Conservation (phyloP, 2,888 invertebrate species). For the Leucania comma region DNA sequence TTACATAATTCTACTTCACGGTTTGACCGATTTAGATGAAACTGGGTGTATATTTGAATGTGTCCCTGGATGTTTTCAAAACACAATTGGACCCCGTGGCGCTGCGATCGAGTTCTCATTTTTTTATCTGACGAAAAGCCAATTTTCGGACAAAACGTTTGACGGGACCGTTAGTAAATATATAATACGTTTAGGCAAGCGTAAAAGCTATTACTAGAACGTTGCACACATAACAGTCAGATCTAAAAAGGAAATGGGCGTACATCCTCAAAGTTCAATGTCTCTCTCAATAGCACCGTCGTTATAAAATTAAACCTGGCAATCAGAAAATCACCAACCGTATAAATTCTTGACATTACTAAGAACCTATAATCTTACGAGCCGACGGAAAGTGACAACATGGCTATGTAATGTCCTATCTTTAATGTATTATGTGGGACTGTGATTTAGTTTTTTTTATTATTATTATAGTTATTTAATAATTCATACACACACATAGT, state of each 20-base stretch:
- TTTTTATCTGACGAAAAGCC: too few species aligned
- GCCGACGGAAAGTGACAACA: slow-evolving; percentile 31
- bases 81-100: too few species aligned
- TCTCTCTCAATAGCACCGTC: slow-evolving; percentile 8
- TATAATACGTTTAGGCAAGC: background rate
- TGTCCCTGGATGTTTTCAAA: too few species aligned
- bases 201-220: background rate
- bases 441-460: background rate
- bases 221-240: background rate
- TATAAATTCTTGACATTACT: slow-evolving; percentile 33
- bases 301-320: slow-evolving; percentile 31
- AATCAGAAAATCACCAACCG: slow-evolving; percentile 49
- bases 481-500: too few species aligned
- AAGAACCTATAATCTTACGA: slow-evolving; percentile 36
- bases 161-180: too few species aligned
- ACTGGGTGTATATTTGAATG: too few species aligned
- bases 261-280: slow-evolving; percentile 27
- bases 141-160: too few species aligned
- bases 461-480: too few species aligned
- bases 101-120: too few species aligned
- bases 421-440: background rate
- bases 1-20: too few species aligned
- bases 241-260: slow-evolving; percentile 50
- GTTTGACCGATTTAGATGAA: too few species aligned
- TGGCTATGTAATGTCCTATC: background rate